Evolutionary conservation across 2,113 vertebrate species (phyloP).

Genomic region (Bujurquina vittata): DNA sequence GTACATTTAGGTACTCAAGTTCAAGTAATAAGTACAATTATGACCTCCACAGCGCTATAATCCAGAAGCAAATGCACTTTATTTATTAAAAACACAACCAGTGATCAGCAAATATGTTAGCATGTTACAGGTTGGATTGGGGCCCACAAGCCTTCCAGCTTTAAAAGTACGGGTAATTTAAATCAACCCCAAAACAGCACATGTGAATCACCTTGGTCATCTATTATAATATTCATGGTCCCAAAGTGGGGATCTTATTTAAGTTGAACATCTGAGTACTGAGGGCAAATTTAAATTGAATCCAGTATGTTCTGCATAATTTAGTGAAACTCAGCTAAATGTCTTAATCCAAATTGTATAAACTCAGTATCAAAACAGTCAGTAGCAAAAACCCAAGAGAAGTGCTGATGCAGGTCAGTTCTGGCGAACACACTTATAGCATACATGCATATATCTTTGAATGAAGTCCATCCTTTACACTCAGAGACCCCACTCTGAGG

Average conservation of each 20-base stretch:
- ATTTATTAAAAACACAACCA: not conserved
- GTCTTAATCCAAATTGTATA: no score
- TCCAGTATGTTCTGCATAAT: no score
- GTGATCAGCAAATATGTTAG: not conserved
- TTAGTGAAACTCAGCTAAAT: no score
- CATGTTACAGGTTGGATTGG: not conserved
- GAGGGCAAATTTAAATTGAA: no score
- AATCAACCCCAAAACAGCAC: not conserved
- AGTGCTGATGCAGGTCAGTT: no score
- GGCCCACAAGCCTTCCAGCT: not conserved
- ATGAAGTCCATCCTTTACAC: not conserved
- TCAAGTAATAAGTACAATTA: not conserved
- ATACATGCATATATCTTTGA: no score
- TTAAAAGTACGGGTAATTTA: not conserved
- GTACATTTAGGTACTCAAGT: not conserved
- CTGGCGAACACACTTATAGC: no score
- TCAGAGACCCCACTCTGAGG: not conserved
- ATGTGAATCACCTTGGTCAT: not conserved
- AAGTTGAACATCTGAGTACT: no score
- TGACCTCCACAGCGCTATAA: not conserved
- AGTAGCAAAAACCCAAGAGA: no score
- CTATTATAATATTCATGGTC: no score
- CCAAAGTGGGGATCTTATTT: no score
- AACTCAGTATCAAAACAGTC: no score
- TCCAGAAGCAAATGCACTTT: not conserved